Evolutionary conservation across 2,888 invertebrate genomes (phyloP), one percentile per base, ranked within the genome.

Genomic region (Notocelia uddmanniana): DNA sequence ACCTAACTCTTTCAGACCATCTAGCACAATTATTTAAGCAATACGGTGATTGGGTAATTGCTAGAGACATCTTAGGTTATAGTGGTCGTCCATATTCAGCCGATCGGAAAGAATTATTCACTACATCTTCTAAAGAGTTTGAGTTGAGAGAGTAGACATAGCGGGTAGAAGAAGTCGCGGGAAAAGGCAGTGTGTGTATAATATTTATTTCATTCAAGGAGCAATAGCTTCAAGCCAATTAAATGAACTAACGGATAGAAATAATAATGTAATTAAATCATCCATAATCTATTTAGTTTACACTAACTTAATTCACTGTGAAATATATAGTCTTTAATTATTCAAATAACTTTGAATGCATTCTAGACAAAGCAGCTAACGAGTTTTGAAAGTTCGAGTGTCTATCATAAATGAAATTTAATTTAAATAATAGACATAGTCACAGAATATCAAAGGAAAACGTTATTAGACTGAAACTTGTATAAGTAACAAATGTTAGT

Each of bases 371-470:
- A n/a, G 2, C n/a, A 8, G 6, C 13, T 45, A 45, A 45, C 8
- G 45, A 45, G n/a, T n/a, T 45, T n/a, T n/a, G 45, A n/a, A n/a
- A 45, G 1, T 45, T 45, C n/a, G 45, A n/a, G 45, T 45, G 8
- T n/a, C 45, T 45, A 45, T 45, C 41, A 41, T 45, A 45, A 45
- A 15, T 45, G 45, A 45, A 41, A 45, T 45, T 45, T n/a, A 45
- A 8, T n/a, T 45, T 15, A 13, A 45, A n/a, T 45, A n/a, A 41
- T 11, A 15, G 15, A 45, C 15, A 41, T n/a, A 45, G 8, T 6
- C 45, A n/a, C 15, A 3, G 1, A 5, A 41, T 41, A 15, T 15
- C 6, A 5, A 41, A 41, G 2, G 15, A 5, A 41, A 41, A 41
- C 15, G 3, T 41, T 41, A 45, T 45, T 45, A 6, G 1, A 45